A percentile compares a stretch with the other conserved stretches of the same genome.
These are phyloP conservation scores for Monarcha castaneiventris DNA, from an alignment of 2,113 vertebrate species.

Conservation along the genomic window DNA sequence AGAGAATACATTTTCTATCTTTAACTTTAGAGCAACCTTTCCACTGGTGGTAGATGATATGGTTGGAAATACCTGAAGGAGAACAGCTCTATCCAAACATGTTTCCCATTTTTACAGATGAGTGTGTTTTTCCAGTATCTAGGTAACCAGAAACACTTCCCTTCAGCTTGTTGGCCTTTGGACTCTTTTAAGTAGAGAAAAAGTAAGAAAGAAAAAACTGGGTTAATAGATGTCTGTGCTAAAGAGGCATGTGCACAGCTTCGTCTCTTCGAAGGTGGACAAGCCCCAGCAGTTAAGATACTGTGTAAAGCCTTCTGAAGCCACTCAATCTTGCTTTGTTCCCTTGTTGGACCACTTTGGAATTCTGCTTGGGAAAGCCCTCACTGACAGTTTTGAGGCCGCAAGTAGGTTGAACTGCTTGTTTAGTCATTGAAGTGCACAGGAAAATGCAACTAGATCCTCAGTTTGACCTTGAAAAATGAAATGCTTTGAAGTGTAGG, in stretches of 20 bases:
- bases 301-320: not conserved
- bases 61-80: not conserved
- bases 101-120: not conserved
- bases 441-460: not conserved
- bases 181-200: not conserved
- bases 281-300: not conserved
- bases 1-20: not conserved
- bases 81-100: not conserved
- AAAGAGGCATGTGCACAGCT: accelerated
- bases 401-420: not conserved
- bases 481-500: constrained; percentile 13
- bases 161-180: not conserved
- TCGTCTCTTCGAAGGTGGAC: not conserved
- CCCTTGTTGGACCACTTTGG: not conserved
- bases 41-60: not conserved
- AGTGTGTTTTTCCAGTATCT: not conserved
- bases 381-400: not conserved
- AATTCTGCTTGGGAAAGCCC: not conserved
- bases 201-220: not conserved
- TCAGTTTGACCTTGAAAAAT: not conserved
- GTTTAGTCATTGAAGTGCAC: not conserved
- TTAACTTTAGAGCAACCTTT: not conserved
- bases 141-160: not conserved
- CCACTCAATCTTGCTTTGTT: not conserved
- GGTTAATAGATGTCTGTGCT: not conserved